phyloP scores from a whole-genome alignment of 1,140 invertebrate species.

The Drosophila yakuba region DNA sequence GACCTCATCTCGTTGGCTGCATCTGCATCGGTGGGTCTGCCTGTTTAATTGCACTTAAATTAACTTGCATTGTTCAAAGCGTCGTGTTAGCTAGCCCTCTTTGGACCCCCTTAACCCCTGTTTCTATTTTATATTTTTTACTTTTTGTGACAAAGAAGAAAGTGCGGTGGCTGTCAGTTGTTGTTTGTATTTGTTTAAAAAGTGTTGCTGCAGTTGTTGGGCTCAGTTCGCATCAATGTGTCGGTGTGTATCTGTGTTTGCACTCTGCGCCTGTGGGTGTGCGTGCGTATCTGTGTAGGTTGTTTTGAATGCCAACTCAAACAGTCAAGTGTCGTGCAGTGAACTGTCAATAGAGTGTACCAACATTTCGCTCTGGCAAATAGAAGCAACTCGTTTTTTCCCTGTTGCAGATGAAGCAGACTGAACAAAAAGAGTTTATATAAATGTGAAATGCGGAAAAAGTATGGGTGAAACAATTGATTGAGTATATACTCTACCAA shows the following conservation, averaged over 20 bases:
- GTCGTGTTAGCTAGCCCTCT: constrained; percentile 53
- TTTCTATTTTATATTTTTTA: background rate
- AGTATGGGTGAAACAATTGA: background rate
- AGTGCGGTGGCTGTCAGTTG: constrained; percentile 55
- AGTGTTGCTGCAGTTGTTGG: constrained; percentile 64
- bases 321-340: constrained; percentile 83
- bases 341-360: constrained; percentile 82
- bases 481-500: background rate
- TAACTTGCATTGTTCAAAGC: constrained; percentile 78
- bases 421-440: constrained; percentile 47
- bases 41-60: constrained; percentile 80
- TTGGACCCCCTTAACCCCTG: constrained; percentile 3
- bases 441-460: constrained; percentile 21
- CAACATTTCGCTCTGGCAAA: constrained; percentile 64
- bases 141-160: constrained; percentile 32
- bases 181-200: constrained; percentile 62
- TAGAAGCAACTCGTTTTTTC: constrained; percentile 43
- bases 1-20: constrained; percentile 29
- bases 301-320: constrained; percentile 83
- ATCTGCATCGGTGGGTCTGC: constrained; percentile 32
- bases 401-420: constrained; percentile 63
- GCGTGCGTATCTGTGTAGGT: constrained; percentile 40
- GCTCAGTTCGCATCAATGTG: constrained; percentile 22
- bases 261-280: constrained; percentile 20
- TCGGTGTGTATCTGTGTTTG: constrained; percentile 41